Evolutionary conservation across 2,888 invertebrate genomes (phyloP), one percentile per base, ranked within the genome.

Genomic region (Tetramorium bicarinatum): DNA sequence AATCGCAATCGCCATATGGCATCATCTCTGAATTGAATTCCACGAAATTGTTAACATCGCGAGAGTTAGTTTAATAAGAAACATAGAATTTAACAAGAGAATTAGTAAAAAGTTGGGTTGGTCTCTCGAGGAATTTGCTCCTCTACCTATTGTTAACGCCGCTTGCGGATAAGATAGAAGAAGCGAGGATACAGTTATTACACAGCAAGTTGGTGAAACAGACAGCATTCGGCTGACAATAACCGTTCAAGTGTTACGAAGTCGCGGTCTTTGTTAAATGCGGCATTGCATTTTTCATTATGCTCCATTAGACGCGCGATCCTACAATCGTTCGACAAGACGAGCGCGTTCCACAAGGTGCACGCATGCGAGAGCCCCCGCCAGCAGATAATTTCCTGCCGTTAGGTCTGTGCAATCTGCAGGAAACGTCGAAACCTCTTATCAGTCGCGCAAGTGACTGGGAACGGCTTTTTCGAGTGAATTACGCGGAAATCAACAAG

Each of bases 401-500:
- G 38, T 59, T 79, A 71, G 41, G 79, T 47, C 56, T 47, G 59
- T 44, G 34, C 18, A 79, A 80, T 80, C 79, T 80, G 59, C 79
- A 80, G 72, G 79, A 79, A 79, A 79, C 44, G 79, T 71, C 59
- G 44, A 79, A 79, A 59, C 47, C 47, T 59, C 79, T 79, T 79
- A 79, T 79, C 79, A 61, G 38, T 71, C 52, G 41, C 4, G 44
- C 82, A 49, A 79, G 25, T 52, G 44, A 69, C 44, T 54, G 38
- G 21, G 29, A 41, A 41, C 25, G 52, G 11, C n/a, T 59, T 67
- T 74, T 61, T 66, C 80, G 71, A 83, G 41, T 54, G 77, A 88
- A 77, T 82, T 71, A 66, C 66, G 69, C 67, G 59, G 66, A 89
- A 90, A 91, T 91, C 92, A 92, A 92, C 92, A 91, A 91, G 92